Conservation (phyloP, 2,113 vertebrate genomes). For the Phodopus roborovskii region DNA sequence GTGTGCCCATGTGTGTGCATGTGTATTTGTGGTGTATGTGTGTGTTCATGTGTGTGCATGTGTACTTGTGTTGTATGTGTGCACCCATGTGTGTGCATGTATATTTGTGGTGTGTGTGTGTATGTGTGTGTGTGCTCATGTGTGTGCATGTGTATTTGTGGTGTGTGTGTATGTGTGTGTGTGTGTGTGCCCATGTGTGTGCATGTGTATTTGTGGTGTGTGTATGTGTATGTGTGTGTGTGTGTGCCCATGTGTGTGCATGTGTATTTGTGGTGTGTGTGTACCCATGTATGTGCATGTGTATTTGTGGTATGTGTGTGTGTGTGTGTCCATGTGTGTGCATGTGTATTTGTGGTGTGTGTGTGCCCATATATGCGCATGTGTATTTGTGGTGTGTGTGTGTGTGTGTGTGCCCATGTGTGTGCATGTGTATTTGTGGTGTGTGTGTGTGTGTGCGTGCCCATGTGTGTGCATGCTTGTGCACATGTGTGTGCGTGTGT, state of each 20-base stretch:
- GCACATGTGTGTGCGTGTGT: too few species aligned
- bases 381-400: background rate
- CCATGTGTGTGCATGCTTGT: too few species aligned
- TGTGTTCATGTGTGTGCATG: background rate
- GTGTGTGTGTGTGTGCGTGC: too few species aligned
- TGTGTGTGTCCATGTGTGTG: background rate
- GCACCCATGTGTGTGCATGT: background rate
- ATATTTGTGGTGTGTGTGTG: background rate
- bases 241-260: background rate
- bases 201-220: background rate
- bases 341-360: background rate
- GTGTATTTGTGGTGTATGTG: background rate
- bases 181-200: too few species aligned
- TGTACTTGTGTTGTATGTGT: background rate
- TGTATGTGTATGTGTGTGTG: background rate
- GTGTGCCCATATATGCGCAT: fast-evolving
- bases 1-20: too few species aligned
- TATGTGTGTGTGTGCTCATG: background rate
- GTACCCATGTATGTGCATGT: background rate
- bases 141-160: background rate
- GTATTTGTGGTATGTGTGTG: too few species aligned
- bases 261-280: background rate
- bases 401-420: background rate
- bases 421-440: background rate
- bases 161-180: too few species aligned